Conservation (phyloP, 2,113 vertebrate species). For the Sinosuthora webbiana region DNA sequence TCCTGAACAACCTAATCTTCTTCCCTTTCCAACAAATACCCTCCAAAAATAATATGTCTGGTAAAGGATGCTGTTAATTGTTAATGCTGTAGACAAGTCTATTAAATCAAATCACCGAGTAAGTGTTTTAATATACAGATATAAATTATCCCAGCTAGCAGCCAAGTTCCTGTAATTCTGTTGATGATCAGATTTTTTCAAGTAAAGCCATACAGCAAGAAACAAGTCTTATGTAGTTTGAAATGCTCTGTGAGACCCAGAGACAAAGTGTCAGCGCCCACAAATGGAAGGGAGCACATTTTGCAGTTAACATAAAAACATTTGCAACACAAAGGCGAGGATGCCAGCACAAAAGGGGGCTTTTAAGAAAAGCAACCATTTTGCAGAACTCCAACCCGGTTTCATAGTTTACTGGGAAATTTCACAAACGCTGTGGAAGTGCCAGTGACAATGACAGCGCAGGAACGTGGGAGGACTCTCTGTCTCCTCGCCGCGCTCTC, state of each 20-base stretch:
- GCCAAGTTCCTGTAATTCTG: neutral
- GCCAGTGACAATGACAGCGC: neutral
- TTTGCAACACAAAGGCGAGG: neutral
- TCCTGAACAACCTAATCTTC: neutral
- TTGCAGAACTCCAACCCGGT: neutral
- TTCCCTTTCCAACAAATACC: neutral
- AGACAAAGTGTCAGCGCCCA: neutral
- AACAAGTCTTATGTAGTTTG: neutral
- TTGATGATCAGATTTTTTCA: neutral
- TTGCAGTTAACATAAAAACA: conserved; percentile 14
- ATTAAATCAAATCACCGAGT: neutral
- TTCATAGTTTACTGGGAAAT: conserved; percentile 25
- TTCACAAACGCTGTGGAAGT: neutral
- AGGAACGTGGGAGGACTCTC: neutral
- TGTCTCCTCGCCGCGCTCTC: neutral
- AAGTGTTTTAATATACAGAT: neutral
- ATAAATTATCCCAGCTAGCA: neutral
- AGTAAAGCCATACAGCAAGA: neutral
- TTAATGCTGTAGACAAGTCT: neutral
- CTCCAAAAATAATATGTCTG: neutral
- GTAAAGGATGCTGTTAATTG: neutral
- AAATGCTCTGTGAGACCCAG: neutral
- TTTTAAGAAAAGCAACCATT: conserved; percentile 28
- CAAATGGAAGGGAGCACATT: neutral
- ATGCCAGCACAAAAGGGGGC: neutral